These are phyloP conservation scores for Eptatretus atami DNA, from an alignment of 2,797 vertebrate genomes.

Conservation along the genomic window DNA sequence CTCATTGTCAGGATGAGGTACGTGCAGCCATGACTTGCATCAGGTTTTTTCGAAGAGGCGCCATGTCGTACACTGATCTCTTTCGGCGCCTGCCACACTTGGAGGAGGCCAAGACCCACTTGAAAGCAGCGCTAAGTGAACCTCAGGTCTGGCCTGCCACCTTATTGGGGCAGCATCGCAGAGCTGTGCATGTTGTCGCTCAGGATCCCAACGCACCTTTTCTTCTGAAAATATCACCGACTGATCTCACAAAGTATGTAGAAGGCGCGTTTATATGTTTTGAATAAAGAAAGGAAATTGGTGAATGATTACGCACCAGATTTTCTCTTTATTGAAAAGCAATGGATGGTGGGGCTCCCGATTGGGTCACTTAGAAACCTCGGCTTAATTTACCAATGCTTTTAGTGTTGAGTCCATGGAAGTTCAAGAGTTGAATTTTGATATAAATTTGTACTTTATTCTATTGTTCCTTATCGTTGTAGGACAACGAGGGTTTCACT, in stretches of 20 bases:
- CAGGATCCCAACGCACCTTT: background rate
- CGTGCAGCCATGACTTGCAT: slow-evolving; percentile 93
- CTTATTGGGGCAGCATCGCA: background rate
- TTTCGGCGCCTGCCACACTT: slow-evolving; percentile 60
- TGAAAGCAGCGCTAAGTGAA: slow-evolving; percentile 19
- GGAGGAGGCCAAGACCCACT: slow-evolving; percentile 63
- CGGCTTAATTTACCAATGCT: too few species aligned
- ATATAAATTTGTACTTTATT: too few species aligned
- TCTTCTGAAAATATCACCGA: slow-evolving; percentile 1
- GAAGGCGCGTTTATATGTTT: background rate
- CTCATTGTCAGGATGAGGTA: slow-evolving; percentile 39
- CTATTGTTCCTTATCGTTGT: too few species aligned
- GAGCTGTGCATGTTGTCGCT: background rate
- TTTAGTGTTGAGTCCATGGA: too few species aligned
- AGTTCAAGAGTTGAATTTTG: too few species aligned
- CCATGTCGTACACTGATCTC: slow-evolving; percentile 43
- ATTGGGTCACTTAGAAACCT: too few species aligned
- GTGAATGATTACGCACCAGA: too few species aligned
- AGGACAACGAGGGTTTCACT: too few species aligned
- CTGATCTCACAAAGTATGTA: background rate
- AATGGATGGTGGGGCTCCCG: too few species aligned
- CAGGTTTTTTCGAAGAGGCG: slow-evolving; percentile 54
- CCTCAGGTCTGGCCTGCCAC: background rate
- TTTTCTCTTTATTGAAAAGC: too few species aligned
- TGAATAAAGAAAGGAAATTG: too few species aligned